These are phyloP conservation scores for Lysandra coridon DNA, from an alignment of 2,888 invertebrate species.

Conservation along the genomic window DNA sequence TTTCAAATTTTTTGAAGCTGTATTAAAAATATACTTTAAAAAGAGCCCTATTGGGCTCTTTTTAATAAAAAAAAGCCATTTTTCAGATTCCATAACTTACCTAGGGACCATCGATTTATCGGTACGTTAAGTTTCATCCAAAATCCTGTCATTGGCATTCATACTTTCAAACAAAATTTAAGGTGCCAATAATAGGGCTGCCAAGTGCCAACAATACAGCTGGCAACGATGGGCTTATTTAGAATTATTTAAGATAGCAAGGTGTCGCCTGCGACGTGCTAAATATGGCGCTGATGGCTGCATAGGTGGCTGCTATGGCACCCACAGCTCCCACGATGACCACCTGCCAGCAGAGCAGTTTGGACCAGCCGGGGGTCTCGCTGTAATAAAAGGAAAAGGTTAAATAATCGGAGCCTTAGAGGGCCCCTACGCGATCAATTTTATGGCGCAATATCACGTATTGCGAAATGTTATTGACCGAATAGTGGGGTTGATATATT, in stretches of 20 bases:
- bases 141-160: background rate
- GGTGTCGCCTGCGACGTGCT: slow-evolving; percentile 64
- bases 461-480: no score
- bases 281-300: slow-evolving; percentile 80
- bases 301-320: slow-evolving; percentile 82
- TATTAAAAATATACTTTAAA: no score
- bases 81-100: no score
- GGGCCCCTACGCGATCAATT: no score
- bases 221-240: background rate
- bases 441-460: no score
- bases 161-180: no score
- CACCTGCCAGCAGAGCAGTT: slow-evolving; percentile 82
- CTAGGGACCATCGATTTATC: background rate
- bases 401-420: background rate
- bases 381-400: slow-evolving; percentile 60
- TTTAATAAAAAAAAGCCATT: no score
- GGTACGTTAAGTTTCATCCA: background rate
- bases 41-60: no score
- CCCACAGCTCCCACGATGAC: slow-evolving; percentile 81
- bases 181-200: no score
- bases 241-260: slow-evolving; percentile 54
- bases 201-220: background rate
- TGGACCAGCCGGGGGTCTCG: slow-evolving; percentile 76
- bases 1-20: no score
- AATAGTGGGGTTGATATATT: no score